phyloP scores from a whole-genome alignment of 1,140 invertebrate species.

The Drosophila pseudoananassae region DNA sequence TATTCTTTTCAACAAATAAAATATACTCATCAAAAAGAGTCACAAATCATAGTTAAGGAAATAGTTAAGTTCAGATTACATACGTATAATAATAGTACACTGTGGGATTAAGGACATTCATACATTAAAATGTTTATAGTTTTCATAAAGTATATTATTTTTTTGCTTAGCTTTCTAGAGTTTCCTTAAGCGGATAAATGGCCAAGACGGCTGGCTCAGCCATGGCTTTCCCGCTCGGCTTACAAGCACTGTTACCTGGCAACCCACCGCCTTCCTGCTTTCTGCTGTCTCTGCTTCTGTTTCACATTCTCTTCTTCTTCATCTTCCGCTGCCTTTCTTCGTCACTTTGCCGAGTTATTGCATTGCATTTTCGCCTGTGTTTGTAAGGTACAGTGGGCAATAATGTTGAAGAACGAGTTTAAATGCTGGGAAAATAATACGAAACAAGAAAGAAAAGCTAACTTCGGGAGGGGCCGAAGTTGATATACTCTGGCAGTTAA shows the following conservation, averaged over 20 bases:
- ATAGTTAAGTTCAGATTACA: no score
- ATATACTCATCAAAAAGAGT: no score
- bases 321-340: constrained; percentile 22
- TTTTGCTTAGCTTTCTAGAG: not conserved
- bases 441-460: no score
- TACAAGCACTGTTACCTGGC: constrained; percentile 17
- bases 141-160: not conserved
- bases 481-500: no score
- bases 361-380: constrained; percentile 31
- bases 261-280: constrained; percentile 12
- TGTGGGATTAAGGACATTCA: no score
- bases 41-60: no score
- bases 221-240: constrained; percentile 13
- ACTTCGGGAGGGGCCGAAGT: no score
- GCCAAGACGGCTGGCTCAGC: constrained; percentile 6
- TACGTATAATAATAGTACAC: no score
- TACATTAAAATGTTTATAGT: no score
- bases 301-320: not conserved
- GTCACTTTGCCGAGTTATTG: constrained; percentile 33
- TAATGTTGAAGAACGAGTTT: no score
- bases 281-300: not conserved
- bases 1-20: no score
- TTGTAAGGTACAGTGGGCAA: constrained; percentile 19
- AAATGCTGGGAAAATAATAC: no score
- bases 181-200: not conserved